Conservation (phyloP, 1,140 invertebrate species). For the Schlechtendalia chinensis region DNA sequence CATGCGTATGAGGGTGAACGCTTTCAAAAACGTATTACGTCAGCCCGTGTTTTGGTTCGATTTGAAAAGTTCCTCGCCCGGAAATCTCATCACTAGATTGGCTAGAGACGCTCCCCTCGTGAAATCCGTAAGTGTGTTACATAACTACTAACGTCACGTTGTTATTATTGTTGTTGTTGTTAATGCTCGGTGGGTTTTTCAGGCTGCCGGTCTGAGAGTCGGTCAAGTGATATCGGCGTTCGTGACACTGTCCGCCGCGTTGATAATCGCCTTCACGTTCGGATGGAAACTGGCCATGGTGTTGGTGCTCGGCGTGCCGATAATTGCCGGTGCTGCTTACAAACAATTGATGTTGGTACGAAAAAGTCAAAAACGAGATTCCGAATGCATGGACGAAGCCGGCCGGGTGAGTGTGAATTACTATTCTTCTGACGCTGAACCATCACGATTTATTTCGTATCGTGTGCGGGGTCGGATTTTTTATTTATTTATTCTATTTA, state of each 20-base stretch:
- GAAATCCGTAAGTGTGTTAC: constrained; percentile 65
- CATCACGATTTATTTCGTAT: too few species aligned
- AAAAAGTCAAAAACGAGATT: constrained; percentile 58
- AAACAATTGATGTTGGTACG: constrained; percentile 65
- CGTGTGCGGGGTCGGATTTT: too few species aligned
- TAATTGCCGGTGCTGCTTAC: constrained; percentile 65
- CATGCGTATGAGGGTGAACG: constrained; percentile 62
- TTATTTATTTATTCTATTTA: too few species aligned
- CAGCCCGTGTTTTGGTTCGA: constrained; percentile 78
- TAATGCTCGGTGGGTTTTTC: constrained; percentile 46
- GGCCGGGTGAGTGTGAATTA: constrained; percentile 56
- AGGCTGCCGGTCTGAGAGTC: constrained; percentile 73
- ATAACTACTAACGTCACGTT: too few species aligned
- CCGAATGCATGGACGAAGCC: constrained; percentile 56
- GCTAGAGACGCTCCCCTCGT: constrained; percentile 73
- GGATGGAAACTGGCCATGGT: constrained; percentile 74
- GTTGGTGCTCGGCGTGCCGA: constrained; percentile 66
- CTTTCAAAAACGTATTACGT: constrained; percentile 67
- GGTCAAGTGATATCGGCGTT: constrained; percentile 69
- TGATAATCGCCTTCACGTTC: constrained; percentile 66
- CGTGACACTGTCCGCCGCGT: constrained; percentile 64
- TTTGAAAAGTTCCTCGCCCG: constrained; percentile 65
- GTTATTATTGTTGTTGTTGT: too few species aligned
- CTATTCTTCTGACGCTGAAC: background rate
- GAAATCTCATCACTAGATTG: constrained; percentile 68